Percentiles rank a stretch among this genome's conserved stretches.
Conservation (phyloP, 2,888 invertebrate genomes). For the Danaus chrysippus region DNA sequence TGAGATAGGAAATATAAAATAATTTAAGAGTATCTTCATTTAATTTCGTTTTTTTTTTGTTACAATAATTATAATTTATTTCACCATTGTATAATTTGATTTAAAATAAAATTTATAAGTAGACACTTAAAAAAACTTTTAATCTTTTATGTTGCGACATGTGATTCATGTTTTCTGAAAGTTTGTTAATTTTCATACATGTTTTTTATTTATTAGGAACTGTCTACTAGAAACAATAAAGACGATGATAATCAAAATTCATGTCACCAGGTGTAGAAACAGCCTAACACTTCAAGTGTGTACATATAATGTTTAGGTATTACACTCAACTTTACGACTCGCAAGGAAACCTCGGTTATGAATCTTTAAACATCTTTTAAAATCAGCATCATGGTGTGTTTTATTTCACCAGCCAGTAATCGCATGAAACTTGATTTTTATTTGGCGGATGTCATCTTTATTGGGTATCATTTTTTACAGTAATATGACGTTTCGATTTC, state of each 20-base stretch:
- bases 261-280: constrained; percentile 70
- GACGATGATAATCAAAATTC: constrained; percentile 32
- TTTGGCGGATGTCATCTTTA: constrained; percentile 21
- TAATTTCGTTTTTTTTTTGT: too few relatives aligned
- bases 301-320: constrained; percentile 42
- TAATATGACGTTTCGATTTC: constrained; percentile 19
- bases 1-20: neutral
- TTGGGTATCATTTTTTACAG: constrained; percentile 25
- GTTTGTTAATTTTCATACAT: too few relatives aligned
- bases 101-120: too few relatives aligned
- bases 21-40: too few relatives aligned
- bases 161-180: too few relatives aligned
- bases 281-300: constrained; percentile 59
- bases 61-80: too few relatives aligned
- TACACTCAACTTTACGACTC: constrained; percentile 71
- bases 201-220: too few relatives aligned
- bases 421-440: constrained; percentile 25
- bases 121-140: too few relatives aligned
- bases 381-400: constrained; percentile 57
- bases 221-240: constrained; percentile 1
- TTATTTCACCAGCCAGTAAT: constrained; percentile 34
- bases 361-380: constrained; percentile 73
- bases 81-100: too few relatives aligned
- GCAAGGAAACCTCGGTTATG: constrained; percentile 67
- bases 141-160: too few relatives aligned